A percentile compares a stretch with the other conserved stretches of the same genome.
Evolutionary conservation across 2,113 vertebrate species (phyloP).

Genomic region (Mionectes macconnelli): DNA sequence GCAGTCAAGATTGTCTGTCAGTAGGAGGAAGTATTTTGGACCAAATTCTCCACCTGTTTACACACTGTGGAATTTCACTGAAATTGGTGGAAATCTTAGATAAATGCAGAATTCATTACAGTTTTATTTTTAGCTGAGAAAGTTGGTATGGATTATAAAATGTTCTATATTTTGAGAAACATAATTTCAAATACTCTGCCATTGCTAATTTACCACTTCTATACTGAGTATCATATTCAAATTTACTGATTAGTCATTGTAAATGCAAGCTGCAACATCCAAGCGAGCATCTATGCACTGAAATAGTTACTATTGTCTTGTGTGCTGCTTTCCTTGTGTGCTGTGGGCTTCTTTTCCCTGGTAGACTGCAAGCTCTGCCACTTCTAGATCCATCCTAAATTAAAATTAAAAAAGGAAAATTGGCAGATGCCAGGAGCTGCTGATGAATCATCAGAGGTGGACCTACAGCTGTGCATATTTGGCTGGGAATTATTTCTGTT

Average conservation of each 20-base stretch:
- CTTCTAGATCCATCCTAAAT: slow-evolving; percentile 31
- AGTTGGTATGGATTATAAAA: slow-evolving; percentile 10
- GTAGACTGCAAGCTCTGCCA: slow-evolving; percentile 12
- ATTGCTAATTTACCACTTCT: slow-evolving; percentile 52
- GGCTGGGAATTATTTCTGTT: slow-evolving; percentile 35
- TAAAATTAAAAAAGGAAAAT: slow-evolving; percentile 39
- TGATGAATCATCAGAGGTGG: slow-evolving; percentile 44
- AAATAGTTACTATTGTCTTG: slow-evolving; percentile 55
- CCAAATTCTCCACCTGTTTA: slow-evolving; percentile 41
- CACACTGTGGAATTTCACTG: not conserved
- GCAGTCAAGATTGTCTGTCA: not conserved
- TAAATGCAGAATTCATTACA: not conserved
- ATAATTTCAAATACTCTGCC: slow-evolving; percentile 46
- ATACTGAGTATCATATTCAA: slow-evolving; percentile 29
- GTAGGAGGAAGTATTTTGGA: slow-evolving; percentile 3
- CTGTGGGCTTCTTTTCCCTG: slow-evolving; percentile 1
- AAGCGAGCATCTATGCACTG: not conserved
- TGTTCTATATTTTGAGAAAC: slow-evolving; percentile 55
- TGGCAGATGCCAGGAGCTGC: slow-evolving; percentile 33
- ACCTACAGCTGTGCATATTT: slow-evolving; percentile 45
- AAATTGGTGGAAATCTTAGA: slow-evolving; percentile 8
- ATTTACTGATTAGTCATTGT: slow-evolving; percentile 65
- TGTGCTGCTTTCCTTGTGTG: not conserved
- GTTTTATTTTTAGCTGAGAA: slow-evolving; percentile 51
- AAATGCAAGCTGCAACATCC: slow-evolving; percentile 29